Conservation (phyloP, 2,113 vertebrate genomes). For the Triplophysa siluroides region DNA sequence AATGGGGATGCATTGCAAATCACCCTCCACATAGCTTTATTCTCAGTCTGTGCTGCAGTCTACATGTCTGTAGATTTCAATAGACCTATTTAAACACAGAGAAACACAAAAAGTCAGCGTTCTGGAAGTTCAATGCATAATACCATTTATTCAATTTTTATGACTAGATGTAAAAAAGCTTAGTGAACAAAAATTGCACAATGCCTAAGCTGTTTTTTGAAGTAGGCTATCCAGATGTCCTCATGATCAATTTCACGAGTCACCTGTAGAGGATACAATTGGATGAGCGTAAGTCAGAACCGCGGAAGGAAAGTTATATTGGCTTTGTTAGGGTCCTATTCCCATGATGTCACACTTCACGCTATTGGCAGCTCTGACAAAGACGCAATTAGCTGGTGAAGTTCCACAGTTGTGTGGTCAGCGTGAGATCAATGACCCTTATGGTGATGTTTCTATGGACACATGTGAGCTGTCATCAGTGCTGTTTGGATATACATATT, state of each 20-base stretch:
- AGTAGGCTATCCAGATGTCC: no score
- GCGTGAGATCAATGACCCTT: constrained; percentile 64
- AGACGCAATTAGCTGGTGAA: constrained; percentile 64
- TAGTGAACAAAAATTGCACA: not conserved
- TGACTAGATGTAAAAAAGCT: not conserved
- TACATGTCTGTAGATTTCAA: not conserved
- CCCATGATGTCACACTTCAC: constrained; percentile 58
- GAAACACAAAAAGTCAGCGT: not conserved
- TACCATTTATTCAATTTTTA: not conserved
- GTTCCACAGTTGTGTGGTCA: constrained; percentile 50
- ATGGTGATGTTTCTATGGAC: constrained; percentile 40
- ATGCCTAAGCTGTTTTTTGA: not conserved
- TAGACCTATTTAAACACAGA: not conserved
- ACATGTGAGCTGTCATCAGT: not conserved
- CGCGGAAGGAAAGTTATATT: constrained; percentile 51
- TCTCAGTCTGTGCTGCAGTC: constrained; percentile 31
- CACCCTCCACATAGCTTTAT: constrained; percentile 56
- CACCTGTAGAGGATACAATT: constrained; percentile 73
- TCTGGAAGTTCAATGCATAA: not conserved
- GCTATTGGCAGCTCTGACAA: constrained; percentile 65
- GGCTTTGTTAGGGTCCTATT: constrained; percentile 49
- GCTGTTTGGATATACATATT: not conserved
- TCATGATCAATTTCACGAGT: constrained; percentile 32
- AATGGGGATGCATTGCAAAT: constrained; percentile 63
- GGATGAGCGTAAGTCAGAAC: constrained; percentile 70